Evolutionary conservation across 1,140 invertebrate species (phyloP), one percentile per base, ranked within the genome.

Genomic region (Telenomus remus): DNA sequence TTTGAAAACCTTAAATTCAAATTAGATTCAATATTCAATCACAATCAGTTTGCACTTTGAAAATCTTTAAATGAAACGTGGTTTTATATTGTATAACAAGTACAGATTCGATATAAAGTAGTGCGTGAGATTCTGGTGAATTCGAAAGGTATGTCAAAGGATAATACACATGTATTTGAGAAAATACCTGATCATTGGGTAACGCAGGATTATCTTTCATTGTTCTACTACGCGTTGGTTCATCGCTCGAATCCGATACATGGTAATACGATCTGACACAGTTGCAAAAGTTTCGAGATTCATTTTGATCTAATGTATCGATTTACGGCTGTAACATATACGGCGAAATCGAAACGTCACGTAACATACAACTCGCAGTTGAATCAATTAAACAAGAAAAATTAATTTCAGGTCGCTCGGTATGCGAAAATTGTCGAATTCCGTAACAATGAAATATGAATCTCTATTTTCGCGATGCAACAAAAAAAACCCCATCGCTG

Each of bases 191-290:
- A 70, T 64, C 65, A 74, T 76, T 69, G 66, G 59, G 64, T 73
- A 76, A 76, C 63, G 63, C 56, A 13, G 68, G 61, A 75, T 79
- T 72, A 79, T 72, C 63, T 75, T 79, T 75, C 71, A 71, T 71
- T 69, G 68, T 75, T 63, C 71, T 59, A 71, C 69, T 75, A 71
- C 76, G 57, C 64, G 68, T 75, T 78, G 63, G 76, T 75, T 65
- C 76, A 75, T 78, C 66, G 76, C 53, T 59, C 59, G 66, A 71
- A 78, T 60, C 57, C 57, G 71, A 75, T 75, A 79, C 68, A 63
- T 48, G 55, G 6, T 53, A 33, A 71, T 78, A 71, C 71, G 71
- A 79, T 75, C 64, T 59, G 53, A 66, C 68, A 44, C 56, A 48
- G 64, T 55, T 64, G 61, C 61, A 63, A 78, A 75, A 75, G 51